phyloP scores from a whole-genome alignment of 2,888 invertebrate genomes.

The Archips xylosteana region DNA sequence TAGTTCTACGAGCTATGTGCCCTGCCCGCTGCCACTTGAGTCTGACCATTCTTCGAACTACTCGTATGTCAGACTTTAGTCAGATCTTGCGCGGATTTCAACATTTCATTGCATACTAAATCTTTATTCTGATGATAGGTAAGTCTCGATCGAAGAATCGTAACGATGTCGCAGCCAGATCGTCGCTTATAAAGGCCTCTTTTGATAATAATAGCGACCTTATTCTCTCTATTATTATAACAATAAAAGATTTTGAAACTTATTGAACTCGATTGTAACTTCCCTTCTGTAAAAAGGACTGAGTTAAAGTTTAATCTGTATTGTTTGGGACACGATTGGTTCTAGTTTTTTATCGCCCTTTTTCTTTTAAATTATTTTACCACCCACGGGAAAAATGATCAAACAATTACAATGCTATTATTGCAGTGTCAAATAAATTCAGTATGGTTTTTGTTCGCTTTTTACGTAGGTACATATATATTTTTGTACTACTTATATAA shows the following conservation, averaged over 20 bases:
- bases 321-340: slow-evolving; percentile 4
- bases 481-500: no score
- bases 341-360: background rate
- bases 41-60: no score
- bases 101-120: no score
- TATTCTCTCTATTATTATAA: slow-evolving; percentile 40
- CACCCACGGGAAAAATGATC: background rate
- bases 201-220: slow-evolving; percentile 37
- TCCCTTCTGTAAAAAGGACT: slow-evolving; percentile 31
- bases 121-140: no score
- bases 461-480: no score
- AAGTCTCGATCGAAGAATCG: background rate
- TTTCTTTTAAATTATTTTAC: background rate
- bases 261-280: slow-evolving; percentile 36
- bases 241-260: slow-evolving; percentile 40
- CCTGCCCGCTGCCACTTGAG: no score
- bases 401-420: background rate
- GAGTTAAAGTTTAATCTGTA: slow-evolving; percentile 32
- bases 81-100: no score
- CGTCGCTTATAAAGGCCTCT: slow-evolving; percentile 16
- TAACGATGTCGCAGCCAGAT: background rate
- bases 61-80: no score
- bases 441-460: no score
- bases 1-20: no score
- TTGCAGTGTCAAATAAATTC: no score